A percentile compares a stretch with the other conserved stretches of the same genome.
phyloP scores from a whole-genome alignment of 1,140 invertebrate genomes.

The honey bee (Apis mellifera) region DNA sequence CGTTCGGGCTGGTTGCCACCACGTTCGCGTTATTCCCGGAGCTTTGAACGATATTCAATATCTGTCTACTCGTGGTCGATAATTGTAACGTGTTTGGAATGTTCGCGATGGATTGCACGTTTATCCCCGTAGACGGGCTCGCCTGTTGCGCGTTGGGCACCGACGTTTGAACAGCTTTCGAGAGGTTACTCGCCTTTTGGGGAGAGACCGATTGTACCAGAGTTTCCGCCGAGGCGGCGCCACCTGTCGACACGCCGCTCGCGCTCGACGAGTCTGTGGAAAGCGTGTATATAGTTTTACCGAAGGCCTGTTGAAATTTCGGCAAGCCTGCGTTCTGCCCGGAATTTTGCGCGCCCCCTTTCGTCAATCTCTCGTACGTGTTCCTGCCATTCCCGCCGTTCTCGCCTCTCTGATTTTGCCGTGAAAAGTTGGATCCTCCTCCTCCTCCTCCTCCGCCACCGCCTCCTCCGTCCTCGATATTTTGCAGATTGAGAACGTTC shows the following conservation, averaged over 20 bases:
- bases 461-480: constrained; percentile 67
- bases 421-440: constrained; percentile 53
- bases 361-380: constrained; percentile 70
- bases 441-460: background rate
- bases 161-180: constrained; percentile 78
- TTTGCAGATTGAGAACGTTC: constrained; percentile 73
- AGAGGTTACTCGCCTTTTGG: constrained; percentile 72
- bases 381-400: constrained; percentile 44
- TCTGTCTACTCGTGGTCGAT: constrained; percentile 66
- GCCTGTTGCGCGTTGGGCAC: constrained; percentile 67
- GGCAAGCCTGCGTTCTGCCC: constrained; percentile 83
- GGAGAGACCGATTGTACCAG: constrained; percentile 52
- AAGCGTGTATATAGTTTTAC: constrained; percentile 82
- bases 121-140: constrained; percentile 52
- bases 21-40: constrained; percentile 61
- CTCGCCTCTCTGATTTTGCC: constrained; percentile 57
- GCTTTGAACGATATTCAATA: constrained; percentile 76
- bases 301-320: constrained; percentile 91
- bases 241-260: constrained; percentile 34
- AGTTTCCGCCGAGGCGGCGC: constrained; percentile 42
- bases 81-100: constrained; percentile 75
- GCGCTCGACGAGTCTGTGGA: constrained; percentile 67
- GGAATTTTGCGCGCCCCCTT: constrained; percentile 63
- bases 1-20: constrained; percentile 38
- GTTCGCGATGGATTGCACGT: constrained; percentile 74